Base-by-base conservation (phyloP, 2,797 vertebrate species). In the Clarias laeviceps region DNA sequence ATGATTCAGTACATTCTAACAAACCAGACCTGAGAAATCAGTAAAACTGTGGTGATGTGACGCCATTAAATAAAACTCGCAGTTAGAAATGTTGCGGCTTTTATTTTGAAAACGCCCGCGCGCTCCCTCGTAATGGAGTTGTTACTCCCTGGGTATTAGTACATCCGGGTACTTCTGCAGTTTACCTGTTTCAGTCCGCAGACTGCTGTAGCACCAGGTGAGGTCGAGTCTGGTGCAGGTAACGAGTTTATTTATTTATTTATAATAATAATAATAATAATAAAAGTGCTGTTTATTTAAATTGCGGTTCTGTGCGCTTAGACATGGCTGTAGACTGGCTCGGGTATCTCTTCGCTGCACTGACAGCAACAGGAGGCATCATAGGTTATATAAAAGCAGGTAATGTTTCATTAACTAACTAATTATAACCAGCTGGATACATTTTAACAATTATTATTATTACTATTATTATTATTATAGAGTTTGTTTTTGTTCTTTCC, bases 371-470 rank as follows among this genome's bases (percentile, higher is more conserved):
- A 57, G 97, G 98, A 87, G 97, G 98, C 73, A 85, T 97, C 18
- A 84, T 95, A 0, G 97, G 97, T 80, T 98, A 95, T 84, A 86
- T 93, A 22, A 98, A 96, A 94, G 96, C 97, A 94, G 97, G 97
- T 97, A 90, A 45, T 65, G 45, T 61, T 65, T 37, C 54, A 17
- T 1, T 84, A 32, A 9, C 4, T 22, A 72, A 20, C 61, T 56
- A 40, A 40, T 29, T 66, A 66, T 50, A 50, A 12, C 11, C 45
- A 50, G 11, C 2, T 50, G 11, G 11, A 50, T 50, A 50, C 11
- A 50, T 50, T 12, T 50, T 45, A 45, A 45, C 45, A 40, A 40
- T 45, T 45, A 45, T 40, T 40, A 40, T 40, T 45, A 45, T 45
- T 45, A 45, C 11, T 45, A 45, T 45, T 45, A 45, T 50, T 50